Percentiles rank a stretch among this genome's conserved stretches.
Evolutionary conservation across 2,113 vertebrate species (phyloP).

Genomic region (Phaethon lepturus): DNA sequence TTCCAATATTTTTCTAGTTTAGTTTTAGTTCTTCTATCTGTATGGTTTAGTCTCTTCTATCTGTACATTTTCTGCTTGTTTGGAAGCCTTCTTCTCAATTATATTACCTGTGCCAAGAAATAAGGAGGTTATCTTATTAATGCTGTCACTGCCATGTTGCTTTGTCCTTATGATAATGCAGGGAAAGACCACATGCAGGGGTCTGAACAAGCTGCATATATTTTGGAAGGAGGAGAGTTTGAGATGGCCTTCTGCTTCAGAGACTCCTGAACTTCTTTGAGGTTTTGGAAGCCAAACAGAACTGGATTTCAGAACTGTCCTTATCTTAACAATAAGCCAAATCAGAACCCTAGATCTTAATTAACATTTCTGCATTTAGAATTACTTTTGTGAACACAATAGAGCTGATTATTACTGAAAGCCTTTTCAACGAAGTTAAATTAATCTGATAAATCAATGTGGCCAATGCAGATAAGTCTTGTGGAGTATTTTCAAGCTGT

Average conservation of each 20-base stretch:
- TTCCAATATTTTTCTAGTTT: neutral
- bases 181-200: neutral
- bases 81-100: neutral
- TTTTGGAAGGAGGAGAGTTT: neutral
- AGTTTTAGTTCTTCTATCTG: neutral
- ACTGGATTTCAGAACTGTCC: neutral
- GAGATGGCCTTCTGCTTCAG: neutral
- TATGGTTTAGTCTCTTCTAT: neutral
- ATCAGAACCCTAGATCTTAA: conserved; percentile 33
- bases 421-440: conserved; percentile 47
- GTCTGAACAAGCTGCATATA: neutral
- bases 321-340: conserved; percentile 3
- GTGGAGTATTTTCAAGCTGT: neutral
- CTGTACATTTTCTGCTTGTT: neutral
- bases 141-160: neutral
- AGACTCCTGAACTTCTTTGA: neutral
- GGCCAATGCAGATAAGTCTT: neutral
- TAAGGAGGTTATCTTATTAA: neutral
- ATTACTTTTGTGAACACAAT: conserved; percentile 41
- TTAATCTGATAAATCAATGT: conserved; percentile 51
- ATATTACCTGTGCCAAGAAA: neutral
- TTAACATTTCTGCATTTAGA: conserved; percentile 38
- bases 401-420: conserved; percentile 49
- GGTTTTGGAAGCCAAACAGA: neutral
- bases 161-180: neutral